Evolutionary conservation across 2,888 invertebrate genomes (phyloP).

Genomic region (Allophyes oxyacanthae): DNA sequence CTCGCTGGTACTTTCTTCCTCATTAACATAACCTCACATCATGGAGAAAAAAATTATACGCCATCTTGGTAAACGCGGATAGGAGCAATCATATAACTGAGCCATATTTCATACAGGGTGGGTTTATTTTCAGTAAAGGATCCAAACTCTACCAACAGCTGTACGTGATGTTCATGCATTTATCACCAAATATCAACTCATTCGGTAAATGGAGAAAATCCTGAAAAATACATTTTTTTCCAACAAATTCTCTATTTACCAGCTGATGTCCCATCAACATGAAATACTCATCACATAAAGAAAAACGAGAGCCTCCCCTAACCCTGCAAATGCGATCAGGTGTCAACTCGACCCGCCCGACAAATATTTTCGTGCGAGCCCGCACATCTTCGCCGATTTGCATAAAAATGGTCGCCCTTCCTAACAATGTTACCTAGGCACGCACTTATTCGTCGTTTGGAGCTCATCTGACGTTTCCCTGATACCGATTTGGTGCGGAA

Average conservation of each 20-base stretch:
- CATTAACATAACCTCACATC: too few relatives aligned
- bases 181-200: neutral
- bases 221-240: neutral
- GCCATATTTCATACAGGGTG: too few relatives aligned
- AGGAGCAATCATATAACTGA: too few relatives aligned
- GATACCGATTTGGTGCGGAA: slow-evolving; percentile 33
- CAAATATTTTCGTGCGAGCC: slow-evolving; percentile 41
- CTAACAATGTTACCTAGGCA: slow-evolving; percentile 49
- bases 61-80: too few relatives aligned
- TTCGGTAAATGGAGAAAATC: too few relatives aligned
- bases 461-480: slow-evolving; percentile 34
- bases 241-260: slow-evolving; percentile 25
- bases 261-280: slow-evolving; percentile 44
- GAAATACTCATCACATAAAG: slow-evolving; percentile 44
- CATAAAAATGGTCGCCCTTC: slow-evolving; percentile 59
- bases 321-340: slow-evolving; percentile 53
- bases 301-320: slow-evolving; percentile 17
- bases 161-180: neutral
- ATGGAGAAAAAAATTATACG: too few relatives aligned
- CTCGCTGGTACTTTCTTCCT: too few relatives aligned
- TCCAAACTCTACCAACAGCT: neutral
- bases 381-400: slow-evolving; percentile 55
- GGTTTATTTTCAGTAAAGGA: too few relatives aligned
- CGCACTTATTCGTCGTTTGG: slow-evolving; percentile 48
- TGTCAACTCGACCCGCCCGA: slow-evolving; percentile 44